Base-by-base conservation (phyloP, 2,888 invertebrate genomes). In the Agriotes lineatus region DNA sequence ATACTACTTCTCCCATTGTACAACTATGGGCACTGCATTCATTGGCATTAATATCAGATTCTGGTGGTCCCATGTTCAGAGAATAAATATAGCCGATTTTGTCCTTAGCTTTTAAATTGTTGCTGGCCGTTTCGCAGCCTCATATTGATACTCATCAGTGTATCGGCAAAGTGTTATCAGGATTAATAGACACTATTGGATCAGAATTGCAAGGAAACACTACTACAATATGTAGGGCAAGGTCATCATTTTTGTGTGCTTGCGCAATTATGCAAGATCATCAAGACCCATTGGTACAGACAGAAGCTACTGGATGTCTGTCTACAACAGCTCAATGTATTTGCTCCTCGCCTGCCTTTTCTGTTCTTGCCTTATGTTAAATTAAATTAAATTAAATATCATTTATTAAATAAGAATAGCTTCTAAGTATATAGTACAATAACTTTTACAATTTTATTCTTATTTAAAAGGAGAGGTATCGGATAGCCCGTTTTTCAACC, bases 1-100 rank as follows among this genome's bases (percentile, higher is more conserved):
- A 99, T 82, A 90, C 92, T 62, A 92, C 95, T 0, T 95, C 96
- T 22, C 95, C 96, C 0, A 93, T 96, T 71, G 95, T 98, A n/a
- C 99, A 99, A 89, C 95, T 97, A 30, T 99, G 99, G 99, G 94
- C 99, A 0, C 86, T 99, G 10, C 97, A 99, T 85, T 97, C 99
- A 0, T 85, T 99, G 19, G 95, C 97, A 0, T 88, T 99, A 72
- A 94, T 99, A 69, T 97, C 97, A 1, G 98, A 99, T 84, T 97
- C 97, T 0, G 97, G 99, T 0, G 99, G 99, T 0, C 99, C 99
- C 0, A 98, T 99, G 97, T 99, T 99, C 86, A 90, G 98, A 18
- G 92, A 95, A 20, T 99, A 97, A 84, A 97, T 99, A 14, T 99
- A 99, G 81, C 96, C 97, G 0, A 94, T 96, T 0, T 87, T 99